Evolutionary conservation across 2,113 vertebrate genomes (phyloP).

Genomic region (Sylvietta virens): DNA sequence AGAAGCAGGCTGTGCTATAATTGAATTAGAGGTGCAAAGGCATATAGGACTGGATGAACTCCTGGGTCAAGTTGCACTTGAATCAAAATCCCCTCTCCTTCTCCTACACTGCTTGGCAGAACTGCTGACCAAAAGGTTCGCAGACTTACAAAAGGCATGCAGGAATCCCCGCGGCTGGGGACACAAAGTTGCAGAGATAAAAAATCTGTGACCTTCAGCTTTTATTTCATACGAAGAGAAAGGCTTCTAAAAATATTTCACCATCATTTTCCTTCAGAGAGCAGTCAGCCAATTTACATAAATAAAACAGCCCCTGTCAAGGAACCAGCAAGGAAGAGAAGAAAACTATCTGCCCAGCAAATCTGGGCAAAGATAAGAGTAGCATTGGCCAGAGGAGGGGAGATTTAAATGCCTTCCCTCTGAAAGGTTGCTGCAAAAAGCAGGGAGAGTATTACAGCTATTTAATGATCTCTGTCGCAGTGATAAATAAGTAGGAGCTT

Average conservation of each 20-base stretch:
- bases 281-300: constrained; percentile 50
- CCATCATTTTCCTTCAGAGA: background rate
- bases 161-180: background rate
- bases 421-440: constrained; percentile 12
- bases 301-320: constrained; percentile 20
- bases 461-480: background rate
- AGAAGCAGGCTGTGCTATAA: constrained; percentile 39
- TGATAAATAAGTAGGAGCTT: constrained; percentile 18
- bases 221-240: background rate
- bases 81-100: constrained; percentile 45
- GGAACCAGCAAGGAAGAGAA: constrained; percentile 11
- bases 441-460: background rate
- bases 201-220: constrained; percentile 53
- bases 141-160: background rate
- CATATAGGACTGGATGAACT: constrained; percentile 15
- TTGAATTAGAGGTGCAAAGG: constrained; percentile 66
- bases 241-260: constrained; percentile 46
- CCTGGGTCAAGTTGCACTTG: constrained; percentile 35
- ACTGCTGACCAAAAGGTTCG: constrained; percentile 44
- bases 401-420: constrained; percentile 46
- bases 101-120: constrained; percentile 21
- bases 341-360: constrained; percentile 39
- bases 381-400: background rate
- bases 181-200: constrained; percentile 10
- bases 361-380: constrained; percentile 46